A percentile compares a stretch with the other conserved stretches of the same genome.
phyloP scores from a whole-genome alignment of 2,797 vertebrate genomes.

The Brachyalestes nurse region DNA sequence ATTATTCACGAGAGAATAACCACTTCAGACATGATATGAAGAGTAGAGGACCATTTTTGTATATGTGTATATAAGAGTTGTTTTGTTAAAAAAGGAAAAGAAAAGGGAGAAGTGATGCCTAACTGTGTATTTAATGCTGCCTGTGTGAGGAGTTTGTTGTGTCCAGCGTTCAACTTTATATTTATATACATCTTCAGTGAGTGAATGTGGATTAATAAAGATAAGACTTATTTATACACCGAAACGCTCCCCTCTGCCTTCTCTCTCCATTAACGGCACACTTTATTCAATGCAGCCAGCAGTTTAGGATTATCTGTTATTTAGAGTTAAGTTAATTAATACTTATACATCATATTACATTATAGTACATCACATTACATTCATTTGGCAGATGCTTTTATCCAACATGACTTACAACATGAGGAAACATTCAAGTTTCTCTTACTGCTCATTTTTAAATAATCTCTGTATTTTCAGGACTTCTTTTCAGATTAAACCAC shows the following conservation, averaged over 20 bases:
- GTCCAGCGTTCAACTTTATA: conserved; percentile 83
- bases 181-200: conserved; percentile 81
- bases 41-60: conserved; percentile 90
- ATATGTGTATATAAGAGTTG: conserved; percentile 96
- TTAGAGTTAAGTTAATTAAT: too few relatives aligned
- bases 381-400: too few relatives aligned
- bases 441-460: too few relatives aligned
- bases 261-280: not conserved
- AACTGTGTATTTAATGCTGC: conserved; percentile 92
- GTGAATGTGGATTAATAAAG: conserved; percentile 76
- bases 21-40: conserved; percentile 54
- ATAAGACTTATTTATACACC: conserved; percentile 78
- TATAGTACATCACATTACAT: too few relatives aligned
- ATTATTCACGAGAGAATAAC: conserved; percentile 55
- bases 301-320: not conserved
- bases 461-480: too few relatives aligned
- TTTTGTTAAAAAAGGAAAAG: conserved; percentile 78
- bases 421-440: too few relatives aligned
- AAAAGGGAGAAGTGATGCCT: conserved; percentile 65
- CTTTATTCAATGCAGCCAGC: not conserved
- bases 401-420: too few relatives aligned
- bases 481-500: too few relatives aligned
- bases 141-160: conserved; percentile 82
- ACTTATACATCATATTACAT: too few relatives aligned
- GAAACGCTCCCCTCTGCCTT: conserved; percentile 11